Base-by-base conservation (phyloP, 2,797 vertebrate species). In the Helostoma temminkii region DNA sequence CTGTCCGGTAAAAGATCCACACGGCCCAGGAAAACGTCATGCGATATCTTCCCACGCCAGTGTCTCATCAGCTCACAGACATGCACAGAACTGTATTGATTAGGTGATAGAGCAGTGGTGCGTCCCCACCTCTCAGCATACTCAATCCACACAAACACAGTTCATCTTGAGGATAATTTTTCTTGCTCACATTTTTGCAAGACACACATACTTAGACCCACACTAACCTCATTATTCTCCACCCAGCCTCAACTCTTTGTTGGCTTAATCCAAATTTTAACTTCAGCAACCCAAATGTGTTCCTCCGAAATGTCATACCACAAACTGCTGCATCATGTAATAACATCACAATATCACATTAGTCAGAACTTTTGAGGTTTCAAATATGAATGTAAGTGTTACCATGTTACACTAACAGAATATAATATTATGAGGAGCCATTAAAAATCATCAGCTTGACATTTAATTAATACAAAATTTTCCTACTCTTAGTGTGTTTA, bases 51-150 rank as follows among this genome's bases (percentile, higher is more conserved):
- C 54, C 72, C 49, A 58, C 59, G n/a, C 59, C 49, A 41, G 46
- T 8, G 56, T 69, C 79, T 85, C 77, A 74, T 87, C 83, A 55
- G 67, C 60, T 61, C 55, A 5, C 65, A 70, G 58, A 67, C 77
- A 25, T 37, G 28, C 50, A 24, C 52, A 50, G 41, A 54, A 34
- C 50, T 64, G 28, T 64, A 83, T 71, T 81, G 78, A 84, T 79
- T 71, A 70, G 54, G 69, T 11, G 18, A 70, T 25, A 25, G 71
- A 63, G 66, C 30, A n/a, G 48, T 5, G 46, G 49, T 28, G 54
- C 41, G 21, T 78, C 64, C 70, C 70, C 59, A 45, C 49, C 66
- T 66, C 36, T 55, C 43, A 9, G 30, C 12, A 43, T 9, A 21
- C 19, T 41, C 58, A 5, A 9, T 60, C 42, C 25, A 18, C 34